phyloP scores from a whole-genome alignment of 2,888 invertebrate genomes.

The Hoplodrina blanda region DNA sequence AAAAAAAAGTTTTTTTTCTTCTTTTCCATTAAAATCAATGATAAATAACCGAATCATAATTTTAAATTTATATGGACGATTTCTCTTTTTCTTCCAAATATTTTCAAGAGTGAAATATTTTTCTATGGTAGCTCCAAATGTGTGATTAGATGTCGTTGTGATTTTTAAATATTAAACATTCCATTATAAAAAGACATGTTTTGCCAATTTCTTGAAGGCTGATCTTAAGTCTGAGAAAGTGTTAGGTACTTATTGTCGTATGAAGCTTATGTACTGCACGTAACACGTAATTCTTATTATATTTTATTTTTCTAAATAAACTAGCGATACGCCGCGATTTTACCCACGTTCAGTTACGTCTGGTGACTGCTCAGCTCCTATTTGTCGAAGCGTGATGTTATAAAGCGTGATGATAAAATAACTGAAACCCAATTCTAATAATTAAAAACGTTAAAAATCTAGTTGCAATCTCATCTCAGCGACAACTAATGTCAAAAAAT shows the following conservation, averaged over 20 bases:
- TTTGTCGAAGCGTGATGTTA: no score
- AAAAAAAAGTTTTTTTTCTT: neutral
- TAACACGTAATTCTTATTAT: neutral
- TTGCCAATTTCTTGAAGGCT: conserved; percentile 82
- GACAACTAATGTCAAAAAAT: no score
- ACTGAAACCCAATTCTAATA: no score
- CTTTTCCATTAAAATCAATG: neutral
- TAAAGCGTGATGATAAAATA: no score
- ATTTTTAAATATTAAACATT: conserved; percentile 85
- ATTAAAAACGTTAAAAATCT: no score
- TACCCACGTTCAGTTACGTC: no score
- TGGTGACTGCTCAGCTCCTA: no score
- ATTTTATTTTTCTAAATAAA: no score
- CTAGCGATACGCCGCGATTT: no score
- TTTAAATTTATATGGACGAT: neutral
- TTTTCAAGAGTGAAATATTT: no score
- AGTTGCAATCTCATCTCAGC: no score
- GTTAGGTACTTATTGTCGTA: conserved; percentile 72
- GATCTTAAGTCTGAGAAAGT: conserved; percentile 80
- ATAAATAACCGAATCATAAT: neutral
- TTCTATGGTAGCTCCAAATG: conserved; percentile 56
- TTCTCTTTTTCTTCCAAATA: no score
- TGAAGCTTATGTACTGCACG: conserved; percentile 60
- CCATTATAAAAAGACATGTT: conserved; percentile 83
- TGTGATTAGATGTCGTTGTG: conserved; percentile 80